Base-by-base conservation (phyloP, 2,888 invertebrate species). In the Mongoloraphidia duomilia region DNA sequence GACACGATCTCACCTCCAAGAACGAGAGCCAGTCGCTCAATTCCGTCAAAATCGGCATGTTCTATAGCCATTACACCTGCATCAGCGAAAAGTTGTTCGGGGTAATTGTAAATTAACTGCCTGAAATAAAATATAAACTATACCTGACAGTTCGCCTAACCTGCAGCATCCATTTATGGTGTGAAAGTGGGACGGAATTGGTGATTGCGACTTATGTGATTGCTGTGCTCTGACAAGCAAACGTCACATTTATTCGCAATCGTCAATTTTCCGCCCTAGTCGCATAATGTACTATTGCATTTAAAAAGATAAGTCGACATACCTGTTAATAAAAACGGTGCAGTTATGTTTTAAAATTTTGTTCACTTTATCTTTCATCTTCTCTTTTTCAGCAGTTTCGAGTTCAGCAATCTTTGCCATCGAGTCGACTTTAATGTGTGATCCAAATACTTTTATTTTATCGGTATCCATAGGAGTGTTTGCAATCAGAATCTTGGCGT, bases 401-500 rank as follows among this genome's bases (percentile, higher is more conserved):
- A 99, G 72, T 62, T 98, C 97, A 5, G 98, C 98, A 54, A 99
- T 92, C 69, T 97, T 90, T 0, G 90, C 82, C 80, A 91, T 82
- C 0, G 91, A 91, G 65, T 91, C 90, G 0, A 90, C 91, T 62
- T 89, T 84, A 56, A 91, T 94, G 55, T 92, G 84, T 40, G 95
- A 95, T 41, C 97, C 97, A 70, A 98, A 98, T 17, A 98, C 84
- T 75, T 98, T 97, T 57, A 98, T 95, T 72, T 99, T 99, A 65
- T 99, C 98, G 0, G 96, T 93, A 71, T 99, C 98, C 98, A 99
- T 99, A 0, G 98, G 94, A 9, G 98, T 99, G 67, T 99, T 99
- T 10, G 97, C 97, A 60, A 99, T 92, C 26, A 99, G 78, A 62
- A 99, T 96, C 63, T 82, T 87, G 2, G 96, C 96, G 63, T 99